Conservation (phyloP, 2,113 vertebrate genomes). For the Prolemur simus region DNA sequence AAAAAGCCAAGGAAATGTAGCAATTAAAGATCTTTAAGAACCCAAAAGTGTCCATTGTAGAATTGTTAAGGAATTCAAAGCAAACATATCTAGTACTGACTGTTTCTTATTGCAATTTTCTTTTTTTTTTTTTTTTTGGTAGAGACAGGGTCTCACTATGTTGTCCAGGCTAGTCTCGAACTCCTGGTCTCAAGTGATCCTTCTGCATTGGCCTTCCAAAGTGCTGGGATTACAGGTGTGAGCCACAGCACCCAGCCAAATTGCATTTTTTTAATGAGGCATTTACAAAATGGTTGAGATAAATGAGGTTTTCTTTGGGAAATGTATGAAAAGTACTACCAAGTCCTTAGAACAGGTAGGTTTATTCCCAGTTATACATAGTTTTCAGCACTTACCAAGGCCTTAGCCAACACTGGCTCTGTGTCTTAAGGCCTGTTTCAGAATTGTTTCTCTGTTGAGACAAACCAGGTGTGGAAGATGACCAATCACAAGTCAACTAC, state of each 20-base stretch:
- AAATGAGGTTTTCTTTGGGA: background rate
- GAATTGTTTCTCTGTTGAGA: background rate
- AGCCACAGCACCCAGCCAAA: background rate
- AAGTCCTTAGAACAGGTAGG: background rate
- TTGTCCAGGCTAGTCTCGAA: background rate
- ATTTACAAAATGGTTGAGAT: background rate
- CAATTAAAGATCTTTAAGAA: background rate
- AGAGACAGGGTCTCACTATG: background rate
- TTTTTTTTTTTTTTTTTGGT: background rate
- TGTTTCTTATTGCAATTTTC: background rate
- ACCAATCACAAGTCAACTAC: background rate
- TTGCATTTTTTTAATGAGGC: background rate
- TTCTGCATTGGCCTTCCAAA: background rate
- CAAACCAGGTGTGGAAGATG: background rate
- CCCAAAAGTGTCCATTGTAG: background rate
- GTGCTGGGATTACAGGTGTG: background rate
- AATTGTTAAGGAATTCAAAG: background rate
- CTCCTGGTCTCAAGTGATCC: background rate
- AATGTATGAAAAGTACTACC: background rate
- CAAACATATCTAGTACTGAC: background rate
- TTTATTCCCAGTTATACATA: background rate
- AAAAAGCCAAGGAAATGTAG: background rate
- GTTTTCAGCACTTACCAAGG: background rate
- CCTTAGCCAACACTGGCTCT: background rate
- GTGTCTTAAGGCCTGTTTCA: background rate